Base-by-base conservation (phyloP, 1,140 invertebrate genomes). In the Batillaria attramentaria region DNA sequence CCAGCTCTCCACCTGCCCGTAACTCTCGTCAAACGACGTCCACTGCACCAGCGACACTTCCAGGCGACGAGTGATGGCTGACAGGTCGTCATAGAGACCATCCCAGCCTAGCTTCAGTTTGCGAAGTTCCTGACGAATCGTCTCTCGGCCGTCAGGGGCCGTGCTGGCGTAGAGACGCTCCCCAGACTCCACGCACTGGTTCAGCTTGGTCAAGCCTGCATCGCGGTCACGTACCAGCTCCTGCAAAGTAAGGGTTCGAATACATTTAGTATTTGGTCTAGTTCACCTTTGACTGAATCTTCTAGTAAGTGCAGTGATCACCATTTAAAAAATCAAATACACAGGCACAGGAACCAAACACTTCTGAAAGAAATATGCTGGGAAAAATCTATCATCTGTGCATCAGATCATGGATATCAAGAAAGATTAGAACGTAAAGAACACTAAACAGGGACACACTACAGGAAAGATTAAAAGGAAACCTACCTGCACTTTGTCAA, bases 161-260 rank as follows among this genome's bases (percentile, higher is more conserved):
- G 97, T 98, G 20, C 94, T 95, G 1, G 95, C 92, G 87, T 97
- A 97, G 39, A 97, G 91, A 87, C 96, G 96, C 88, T 98, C 97
- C 60, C 97, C 97, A 73, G 95, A 90, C 89, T 98, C 97, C 20
- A 96, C 93, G 5, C 95, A 95, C 81, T 94, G 94, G 85, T 97
- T 97, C 0, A 98, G 91, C 24, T 97, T 91, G 39, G 95, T 92
- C 1, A 94, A 94, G 2, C 95, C 95, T 69, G 93, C 94, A 20
- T 95, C 93, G 86, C 96, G 94, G 85, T 96, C 94, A n/a, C 93
- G 92, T 6, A 97, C 86, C 20, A 98, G 90, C 77, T 96, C 95
- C 85, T 95, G 94, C n/a, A n/a, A n/a, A n/a, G n/a, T n/a, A n/a
- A n/a, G n/a, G n/a, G n/a, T n/a, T n/a, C n/a, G n/a, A n/a, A n/a